Conservation (phyloP, 1,140 invertebrate species). For the Camponotus floridanus region DNA sequence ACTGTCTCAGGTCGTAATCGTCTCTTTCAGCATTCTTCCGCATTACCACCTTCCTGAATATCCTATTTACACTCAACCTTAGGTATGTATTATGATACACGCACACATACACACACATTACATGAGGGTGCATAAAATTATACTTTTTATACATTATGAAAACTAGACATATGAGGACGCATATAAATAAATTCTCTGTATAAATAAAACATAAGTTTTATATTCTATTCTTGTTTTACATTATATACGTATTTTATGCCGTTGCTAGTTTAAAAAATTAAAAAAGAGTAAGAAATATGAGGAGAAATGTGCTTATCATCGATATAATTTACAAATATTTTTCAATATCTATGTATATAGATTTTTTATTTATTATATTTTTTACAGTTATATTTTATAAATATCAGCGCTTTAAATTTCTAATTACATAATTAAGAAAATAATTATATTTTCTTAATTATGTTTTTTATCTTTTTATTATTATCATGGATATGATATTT, state of each 20-base stretch:
- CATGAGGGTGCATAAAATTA: constrained; percentile 35
- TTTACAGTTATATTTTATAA: neutral
- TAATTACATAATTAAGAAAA: too few species aligned
- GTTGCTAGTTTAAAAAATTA: neutral
- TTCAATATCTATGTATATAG: neutral
- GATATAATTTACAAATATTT: neutral
- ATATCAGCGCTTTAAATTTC: neutral
- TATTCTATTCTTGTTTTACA: neutral
- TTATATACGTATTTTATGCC: neutral
- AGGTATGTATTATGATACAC: constrained; percentile 12
- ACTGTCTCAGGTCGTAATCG: constrained; percentile 22
- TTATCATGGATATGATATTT: neutral
- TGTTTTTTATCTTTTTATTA: neutral
- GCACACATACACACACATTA: neutral
- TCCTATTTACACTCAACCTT: neutral
- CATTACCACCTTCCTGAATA: neutral
- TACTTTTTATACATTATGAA: constrained; percentile 36
- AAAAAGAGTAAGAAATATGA: neutral
- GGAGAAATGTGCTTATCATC: neutral
- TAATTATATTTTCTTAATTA: neutral
- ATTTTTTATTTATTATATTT: too few species aligned
- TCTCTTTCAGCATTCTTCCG: neutral
- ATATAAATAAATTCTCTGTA: neutral
- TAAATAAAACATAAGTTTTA: constrained; percentile 20
- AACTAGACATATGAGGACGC: neutral